Evolutionary conservation across 2,888 invertebrate genomes (phyloP), one percentile per base, ranked within the genome.

Genomic region (Pseudanteris insignis): DNA sequence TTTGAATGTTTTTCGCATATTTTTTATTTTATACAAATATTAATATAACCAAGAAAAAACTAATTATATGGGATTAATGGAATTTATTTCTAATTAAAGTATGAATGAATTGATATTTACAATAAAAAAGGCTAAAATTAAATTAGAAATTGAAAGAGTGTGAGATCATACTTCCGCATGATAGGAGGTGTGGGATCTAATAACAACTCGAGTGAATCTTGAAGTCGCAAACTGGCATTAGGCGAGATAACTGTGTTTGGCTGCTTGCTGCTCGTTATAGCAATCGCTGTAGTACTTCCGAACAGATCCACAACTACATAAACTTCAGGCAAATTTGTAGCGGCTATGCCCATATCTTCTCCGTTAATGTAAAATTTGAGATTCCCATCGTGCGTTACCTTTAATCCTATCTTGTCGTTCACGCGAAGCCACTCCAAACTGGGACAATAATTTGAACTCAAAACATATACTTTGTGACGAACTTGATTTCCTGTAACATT

Each of bases 231-330:
- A 66, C 81, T 81, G 14, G 83, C 82, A 46, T 83, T 76, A 3
- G 83, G 83, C n/a, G 83, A 82, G 41, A 71, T 70, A 1, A 69
- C 64, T 2, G 82, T 78, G 10, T 81, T 81, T 6, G 85, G 84
- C 1, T 83, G 83, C 69, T 85, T 86, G 14, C 84, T 83, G 43
- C 88, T 86, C 0, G 90, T 88, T 0, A 94, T 88, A 66, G 89
- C 86, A 2, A 95, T 86, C 41, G 89, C 88, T 64, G 88, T 87
- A 1, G 91, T 89, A 14, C 87, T 85, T 0, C 95, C 95, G 70
- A 86, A 89, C 36, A 95, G 79, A 75, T 95, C 94, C 64, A 93
- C 86, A 1, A 94, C 88, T 5, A 89, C 92, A 76, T 90, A 93
- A 2, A 94, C 87, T 82, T 90, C 91, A 1, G 92, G 91, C 57